Conservation (phyloP, 2,888 invertebrate genomes). For the Zaprionus lineosus region DNA sequence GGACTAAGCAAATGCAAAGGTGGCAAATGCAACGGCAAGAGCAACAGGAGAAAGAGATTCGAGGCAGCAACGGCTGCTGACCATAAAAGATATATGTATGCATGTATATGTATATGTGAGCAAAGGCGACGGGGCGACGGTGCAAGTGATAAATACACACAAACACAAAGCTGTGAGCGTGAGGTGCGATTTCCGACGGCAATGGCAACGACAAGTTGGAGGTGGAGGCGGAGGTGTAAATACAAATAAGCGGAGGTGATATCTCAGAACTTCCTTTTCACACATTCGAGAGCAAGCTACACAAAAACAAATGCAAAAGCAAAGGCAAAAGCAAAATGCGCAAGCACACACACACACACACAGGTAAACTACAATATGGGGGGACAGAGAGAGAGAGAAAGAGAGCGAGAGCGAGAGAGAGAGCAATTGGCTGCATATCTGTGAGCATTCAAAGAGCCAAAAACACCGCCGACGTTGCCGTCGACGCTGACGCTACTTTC, state of each 20-base stretch:
- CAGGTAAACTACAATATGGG: constrained; percentile 5
- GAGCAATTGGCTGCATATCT: constrained; percentile 18
- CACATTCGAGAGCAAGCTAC: constrained; percentile 71
- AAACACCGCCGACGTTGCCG: constrained; percentile 41
- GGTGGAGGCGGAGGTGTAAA: constrained; percentile 46
- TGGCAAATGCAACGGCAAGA: constrained; percentile 55
- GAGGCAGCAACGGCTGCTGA: constrained; percentile 33
- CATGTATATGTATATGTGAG: neutral
- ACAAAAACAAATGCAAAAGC: constrained; percentile 48
- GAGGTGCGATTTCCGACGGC: constrained; percentile 63
- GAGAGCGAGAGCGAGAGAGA: constrained; percentile 6
- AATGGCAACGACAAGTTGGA: constrained; percentile 7
- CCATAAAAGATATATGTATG: constrained; percentile 47
- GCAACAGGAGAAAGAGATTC: constrained; percentile 5
- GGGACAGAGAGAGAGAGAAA: neutral
- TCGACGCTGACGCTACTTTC: constrained; percentile 57
- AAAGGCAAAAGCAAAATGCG: constrained; percentile 7
- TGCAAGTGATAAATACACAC: constrained; percentile 49
- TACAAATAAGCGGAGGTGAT: constrained; percentile 79
- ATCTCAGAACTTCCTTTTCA: constrained; percentile 78
- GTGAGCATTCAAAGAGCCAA: constrained; percentile 54
- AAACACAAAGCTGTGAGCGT: constrained; percentile 41
- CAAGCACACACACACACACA: constrained; percentile 9
- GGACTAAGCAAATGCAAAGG: constrained; percentile 75
- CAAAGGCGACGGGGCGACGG: constrained; percentile 17